Evolutionary conservation across 2,888 invertebrate genomes (phyloP).

Genomic region (Diabrotica balteata): DNA sequence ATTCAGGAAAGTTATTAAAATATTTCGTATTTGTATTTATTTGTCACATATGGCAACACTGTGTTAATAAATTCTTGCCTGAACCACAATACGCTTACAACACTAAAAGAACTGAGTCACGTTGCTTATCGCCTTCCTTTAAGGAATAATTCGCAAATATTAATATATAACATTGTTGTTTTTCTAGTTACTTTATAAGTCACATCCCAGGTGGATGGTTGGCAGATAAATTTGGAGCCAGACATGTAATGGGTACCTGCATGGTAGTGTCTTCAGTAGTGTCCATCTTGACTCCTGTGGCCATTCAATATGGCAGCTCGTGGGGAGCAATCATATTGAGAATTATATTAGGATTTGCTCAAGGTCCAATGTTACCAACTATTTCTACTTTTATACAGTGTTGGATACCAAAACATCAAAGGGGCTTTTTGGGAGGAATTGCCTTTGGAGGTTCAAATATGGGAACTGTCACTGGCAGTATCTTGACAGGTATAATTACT

Average conservation of each 20-base stretch:
- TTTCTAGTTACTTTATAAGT: constrained; percentile 75
- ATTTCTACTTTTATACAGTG: constrained; percentile 64
- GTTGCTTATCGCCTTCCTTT: too few species aligned
- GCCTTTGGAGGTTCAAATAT: constrained; percentile 80
- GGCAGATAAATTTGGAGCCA: constrained; percentile 82
- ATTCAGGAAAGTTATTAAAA: too few species aligned
- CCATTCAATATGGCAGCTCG: constrained; percentile 68
- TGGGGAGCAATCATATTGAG: constrained; percentile 74
- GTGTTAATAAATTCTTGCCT: too few species aligned
- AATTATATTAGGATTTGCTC: constrained; percentile 70
- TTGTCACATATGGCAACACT: too few species aligned
- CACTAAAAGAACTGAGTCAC: too few species aligned
- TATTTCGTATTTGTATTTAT: too few species aligned
- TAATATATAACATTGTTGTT: background rate
- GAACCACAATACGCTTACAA: too few species aligned
- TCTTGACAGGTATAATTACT: constrained; percentile 60
- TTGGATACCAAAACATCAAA: constrained; percentile 80
- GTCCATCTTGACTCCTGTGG: constrained; percentile 78
- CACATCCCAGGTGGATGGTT: constrained; percentile 83
- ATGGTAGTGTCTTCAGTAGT: constrained; percentile 80
- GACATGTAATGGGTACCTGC: constrained; percentile 80
- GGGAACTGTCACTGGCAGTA: constrained; percentile 69
- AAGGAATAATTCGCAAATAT: too few species aligned
- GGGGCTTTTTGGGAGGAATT: constrained; percentile 77
- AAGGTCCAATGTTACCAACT: constrained; percentile 78